These are phyloP conservation scores for Phylloscopus trochilus DNA, from an alignment of 2,113 vertebrate species.

Conservation along the genomic window DNA sequence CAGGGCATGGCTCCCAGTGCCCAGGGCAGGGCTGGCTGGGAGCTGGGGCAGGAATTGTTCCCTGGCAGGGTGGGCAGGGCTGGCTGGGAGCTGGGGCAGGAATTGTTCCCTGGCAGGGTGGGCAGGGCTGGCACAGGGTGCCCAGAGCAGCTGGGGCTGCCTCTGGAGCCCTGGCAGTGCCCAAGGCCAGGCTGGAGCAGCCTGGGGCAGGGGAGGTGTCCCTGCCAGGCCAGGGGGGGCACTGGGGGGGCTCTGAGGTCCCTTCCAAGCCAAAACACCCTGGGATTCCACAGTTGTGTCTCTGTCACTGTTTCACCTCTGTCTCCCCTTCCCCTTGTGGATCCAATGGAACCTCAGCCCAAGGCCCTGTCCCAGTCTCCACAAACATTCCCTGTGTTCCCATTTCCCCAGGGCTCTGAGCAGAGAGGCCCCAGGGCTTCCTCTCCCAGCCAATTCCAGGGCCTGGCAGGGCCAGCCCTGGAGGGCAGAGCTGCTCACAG, in stretches of 20 bases:
- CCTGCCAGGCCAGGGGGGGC: background rate
- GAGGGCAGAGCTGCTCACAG: background rate
- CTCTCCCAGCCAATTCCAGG: background rate
- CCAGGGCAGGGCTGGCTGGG: background rate
- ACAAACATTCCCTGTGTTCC: background rate
- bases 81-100: accelerated
- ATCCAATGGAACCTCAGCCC: background rate
- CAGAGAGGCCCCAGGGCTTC: background rate
- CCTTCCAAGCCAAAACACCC: background rate
- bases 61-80: background rate
- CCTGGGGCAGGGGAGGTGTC: background rate
- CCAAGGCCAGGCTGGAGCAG: background rate
- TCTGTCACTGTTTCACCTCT: background rate
- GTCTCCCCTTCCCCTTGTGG: background rate
- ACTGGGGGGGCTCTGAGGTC: accelerated
- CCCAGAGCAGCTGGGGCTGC: background rate
- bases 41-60: accelerated
- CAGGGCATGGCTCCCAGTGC: background rate
- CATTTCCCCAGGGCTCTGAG: background rate
- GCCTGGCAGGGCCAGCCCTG: background rate
- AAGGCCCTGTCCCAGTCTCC: background rate
- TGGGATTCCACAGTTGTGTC: background rate
- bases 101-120: accelerated
- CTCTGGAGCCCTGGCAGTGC: background rate
- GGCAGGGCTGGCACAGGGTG: background rate